phyloP scores from a whole-genome alignment of 2,797 vertebrate species.

The Hephaestus fuliginosus region DNA sequence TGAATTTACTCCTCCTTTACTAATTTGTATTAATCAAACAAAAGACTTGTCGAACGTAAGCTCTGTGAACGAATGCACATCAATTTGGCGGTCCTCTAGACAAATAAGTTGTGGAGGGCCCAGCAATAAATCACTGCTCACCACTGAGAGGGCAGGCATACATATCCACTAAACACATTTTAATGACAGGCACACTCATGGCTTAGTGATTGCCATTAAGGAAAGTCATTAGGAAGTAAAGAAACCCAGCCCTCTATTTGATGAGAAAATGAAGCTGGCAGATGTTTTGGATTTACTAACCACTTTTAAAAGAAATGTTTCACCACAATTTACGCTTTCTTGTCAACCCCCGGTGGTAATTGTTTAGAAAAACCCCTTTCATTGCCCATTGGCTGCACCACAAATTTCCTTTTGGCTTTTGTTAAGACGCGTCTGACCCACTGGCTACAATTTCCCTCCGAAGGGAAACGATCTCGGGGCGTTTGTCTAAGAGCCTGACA shows the following conservation, averaged over 20 bases:
- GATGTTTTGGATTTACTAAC: slow-evolving; percentile 69
- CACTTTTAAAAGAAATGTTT: slow-evolving; percentile 63
- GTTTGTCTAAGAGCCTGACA: slow-evolving; percentile 58
- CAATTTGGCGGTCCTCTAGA: slow-evolving; percentile 49
- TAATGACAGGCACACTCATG: slow-evolving; percentile 72
- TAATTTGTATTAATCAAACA: not conserved
- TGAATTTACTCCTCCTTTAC: not conserved
- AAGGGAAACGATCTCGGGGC: slow-evolving; percentile 36
- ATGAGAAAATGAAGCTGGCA: slow-evolving; percentile 70
- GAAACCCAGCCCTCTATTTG: slow-evolving; percentile 61
- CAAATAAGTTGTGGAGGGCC: slow-evolving; percentile 49
- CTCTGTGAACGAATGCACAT: slow-evolving; percentile 47
- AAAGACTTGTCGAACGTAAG: slow-evolving; percentile 15
- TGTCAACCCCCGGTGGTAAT: slow-evolving; percentile 46
- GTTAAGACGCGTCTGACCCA: slow-evolving; percentile 40
- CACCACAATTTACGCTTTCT: slow-evolving; percentile 54
- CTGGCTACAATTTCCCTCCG: slow-evolving; percentile 41
- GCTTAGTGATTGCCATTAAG: slow-evolving; percentile 68
- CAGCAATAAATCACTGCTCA: slow-evolving; percentile 56
- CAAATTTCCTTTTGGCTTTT: slow-evolving; percentile 67
- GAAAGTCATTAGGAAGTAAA: slow-evolving; percentile 67
- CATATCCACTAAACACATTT: slow-evolving; percentile 76
- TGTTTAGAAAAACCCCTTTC: slow-evolving; percentile 54
- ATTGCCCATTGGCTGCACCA: slow-evolving; percentile 45
- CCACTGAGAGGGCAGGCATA: slow-evolving; percentile 62